Conservation (phyloP, 2,113 vertebrate species). For the Neomonachus schauinslandi region DNA sequence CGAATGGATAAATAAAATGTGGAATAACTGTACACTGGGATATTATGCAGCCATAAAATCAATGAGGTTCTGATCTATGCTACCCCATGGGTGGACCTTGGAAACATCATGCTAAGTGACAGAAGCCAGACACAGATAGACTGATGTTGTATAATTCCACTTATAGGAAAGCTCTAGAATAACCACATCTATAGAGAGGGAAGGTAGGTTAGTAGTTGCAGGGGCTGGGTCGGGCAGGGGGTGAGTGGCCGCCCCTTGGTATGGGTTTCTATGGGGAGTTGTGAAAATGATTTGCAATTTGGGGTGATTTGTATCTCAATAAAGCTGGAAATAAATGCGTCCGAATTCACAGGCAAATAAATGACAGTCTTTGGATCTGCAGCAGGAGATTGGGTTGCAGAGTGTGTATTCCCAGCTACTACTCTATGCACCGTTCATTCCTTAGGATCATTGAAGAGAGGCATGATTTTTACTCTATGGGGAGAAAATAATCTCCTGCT, state of each 20-base stretch:
- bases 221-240: rapidly evolving
- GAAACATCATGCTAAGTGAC: not conserved
- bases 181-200: rapidly evolving
- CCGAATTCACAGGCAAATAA: not conserved
- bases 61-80: not conserved
- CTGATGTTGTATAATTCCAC: no score
- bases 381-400: no score
- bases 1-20: not conserved
- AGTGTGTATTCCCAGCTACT: not conserved
- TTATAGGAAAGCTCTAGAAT: no score
- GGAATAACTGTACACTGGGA: rapidly evolving
- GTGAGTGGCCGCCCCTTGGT: not conserved
- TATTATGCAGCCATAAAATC: not conserved
- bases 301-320: not conserved
- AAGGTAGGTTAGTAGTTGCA: not conserved
- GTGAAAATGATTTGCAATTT: not conserved
- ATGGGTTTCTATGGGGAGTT: not conserved
- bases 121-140: not conserved
- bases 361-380: not conserved
- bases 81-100: not conserved
- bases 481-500: not conserved
- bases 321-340: not conserved
- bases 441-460: no score
- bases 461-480: rapidly evolving
- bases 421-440: rapidly evolving